phyloP scores from a whole-genome alignment of 2,888 invertebrate species.

The Drosophila yooni region DNA sequence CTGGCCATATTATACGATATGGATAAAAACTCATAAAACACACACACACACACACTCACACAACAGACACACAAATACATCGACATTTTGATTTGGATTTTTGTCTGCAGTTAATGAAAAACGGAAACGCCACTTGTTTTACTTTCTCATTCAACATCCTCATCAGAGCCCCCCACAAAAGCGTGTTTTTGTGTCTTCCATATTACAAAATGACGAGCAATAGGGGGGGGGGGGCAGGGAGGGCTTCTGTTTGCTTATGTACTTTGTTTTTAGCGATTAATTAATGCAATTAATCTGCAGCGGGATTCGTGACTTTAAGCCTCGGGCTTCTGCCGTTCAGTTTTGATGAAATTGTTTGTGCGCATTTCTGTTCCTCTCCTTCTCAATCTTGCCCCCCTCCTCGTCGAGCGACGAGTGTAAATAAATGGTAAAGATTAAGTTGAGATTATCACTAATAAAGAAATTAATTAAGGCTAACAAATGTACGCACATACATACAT shows the following conservation, averaged over 20 bases:
- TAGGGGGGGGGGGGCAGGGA: not conserved
- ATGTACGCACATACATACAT: not conserved
- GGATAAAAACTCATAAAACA: slow-evolving; percentile 20
- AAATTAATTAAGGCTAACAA: slow-evolving; percentile 60
- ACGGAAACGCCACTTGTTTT: slow-evolving; percentile 82
- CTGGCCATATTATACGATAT: slow-evolving; percentile 22
- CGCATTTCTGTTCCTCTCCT: slow-evolving; percentile 58
- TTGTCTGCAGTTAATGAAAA: slow-evolving; percentile 78
- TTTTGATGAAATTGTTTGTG: slow-evolving; percentile 79
- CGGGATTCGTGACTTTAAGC: slow-evolving; percentile 62
- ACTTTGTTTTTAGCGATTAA: slow-evolving; percentile 83
- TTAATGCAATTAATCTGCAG: slow-evolving; percentile 85
- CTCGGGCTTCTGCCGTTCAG: slow-evolving; percentile 32
- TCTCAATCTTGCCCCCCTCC: not conserved
- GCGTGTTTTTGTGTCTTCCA: slow-evolving; percentile 44
- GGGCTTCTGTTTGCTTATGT: slow-evolving; percentile 58
- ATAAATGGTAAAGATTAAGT: slow-evolving; percentile 74
- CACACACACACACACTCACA: slow-evolving; percentile 7
- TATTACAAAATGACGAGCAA: slow-evolving; percentile 36
- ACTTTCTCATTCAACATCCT: slow-evolving; percentile 50
- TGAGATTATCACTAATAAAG: slow-evolving; percentile 75
- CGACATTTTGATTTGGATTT: slow-evolving; percentile 58
- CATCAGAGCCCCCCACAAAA: slow-evolving; percentile 30
- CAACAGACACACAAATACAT: slow-evolving; percentile 9
- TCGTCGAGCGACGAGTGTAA: slow-evolving; percentile 55